Evolutionary conservation across 2,113 vertebrate genomes (phyloP).

Genomic region (Macquaria ambigua): DNA sequence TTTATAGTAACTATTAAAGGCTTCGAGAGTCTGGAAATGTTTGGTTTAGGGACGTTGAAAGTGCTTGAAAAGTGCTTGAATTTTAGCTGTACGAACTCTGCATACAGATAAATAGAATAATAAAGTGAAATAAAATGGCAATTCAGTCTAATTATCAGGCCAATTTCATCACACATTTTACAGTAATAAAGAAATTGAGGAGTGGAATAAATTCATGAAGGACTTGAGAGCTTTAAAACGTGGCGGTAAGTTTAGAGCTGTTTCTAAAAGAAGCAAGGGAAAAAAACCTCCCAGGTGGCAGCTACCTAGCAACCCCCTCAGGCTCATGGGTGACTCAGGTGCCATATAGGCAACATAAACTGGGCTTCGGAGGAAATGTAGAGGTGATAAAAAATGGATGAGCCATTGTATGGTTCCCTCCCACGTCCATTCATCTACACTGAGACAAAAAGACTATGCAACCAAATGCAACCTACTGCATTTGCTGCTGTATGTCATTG

Average conservation of each 20-base stretch:
- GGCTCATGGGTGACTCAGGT: slow-evolving; percentile 32
- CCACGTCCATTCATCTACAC: slow-evolving; percentile 16
- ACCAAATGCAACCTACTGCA: background rate
- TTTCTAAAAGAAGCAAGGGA: background rate
- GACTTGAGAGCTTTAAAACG: background rate
- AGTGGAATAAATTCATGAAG: background rate
- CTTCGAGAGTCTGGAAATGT: too few relatives aligned
- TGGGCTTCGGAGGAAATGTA: slow-evolving; percentile 42
- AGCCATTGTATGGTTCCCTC: slow-evolving; percentile 20
- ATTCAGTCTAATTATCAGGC: background rate
- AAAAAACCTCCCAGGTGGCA: slow-evolving; percentile 6
- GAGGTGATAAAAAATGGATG: slow-evolving; percentile 67
- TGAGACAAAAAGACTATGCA: background rate
- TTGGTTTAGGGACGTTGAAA: too few relatives aligned
- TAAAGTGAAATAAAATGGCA: background rate
- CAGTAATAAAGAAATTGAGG: background rate
- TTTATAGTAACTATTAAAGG: too few relatives aligned
- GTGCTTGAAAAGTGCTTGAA: too few relatives aligned
- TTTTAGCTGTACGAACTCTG: too few relatives aligned
- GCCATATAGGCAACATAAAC: slow-evolving; percentile 25
- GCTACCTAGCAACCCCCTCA: slow-evolving; percentile 54
- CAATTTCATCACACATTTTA: background rate
- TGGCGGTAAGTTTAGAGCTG: background rate
- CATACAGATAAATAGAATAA: background rate
- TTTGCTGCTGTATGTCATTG: background rate